A percentile compares a stretch with the other conserved stretches of the same genome.
These are phyloP conservation scores for Astropecten irregularis DNA, from an alignment of 53 echinoderm and acorn worm species.

Conservation along the genomic window DNA sequence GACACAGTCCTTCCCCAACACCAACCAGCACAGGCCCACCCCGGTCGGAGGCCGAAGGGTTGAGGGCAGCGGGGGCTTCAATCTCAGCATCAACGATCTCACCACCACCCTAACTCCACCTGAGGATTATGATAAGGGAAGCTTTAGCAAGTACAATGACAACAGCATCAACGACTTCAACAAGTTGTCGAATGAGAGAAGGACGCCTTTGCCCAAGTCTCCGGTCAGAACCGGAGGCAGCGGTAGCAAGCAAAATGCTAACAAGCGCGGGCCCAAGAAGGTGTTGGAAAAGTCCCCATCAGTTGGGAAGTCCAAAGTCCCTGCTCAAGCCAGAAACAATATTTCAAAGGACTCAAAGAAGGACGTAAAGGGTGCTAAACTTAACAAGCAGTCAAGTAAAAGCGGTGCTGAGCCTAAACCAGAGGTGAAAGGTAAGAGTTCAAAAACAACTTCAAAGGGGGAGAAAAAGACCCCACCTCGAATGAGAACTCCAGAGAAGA, in stretches of 20 bases:
- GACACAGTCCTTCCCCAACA: constrained; percentile 30
- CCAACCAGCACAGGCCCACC: constrained; percentile 18
- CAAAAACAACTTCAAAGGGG: constrained; percentile 39
- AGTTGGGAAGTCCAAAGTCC: constrained; percentile 18
- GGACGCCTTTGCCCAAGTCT: constrained; percentile 41
- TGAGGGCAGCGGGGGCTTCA: constrained; percentile 29
- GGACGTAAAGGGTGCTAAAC: constrained; percentile 45
- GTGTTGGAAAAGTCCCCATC: constrained; percentile 13
- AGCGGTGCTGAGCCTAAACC: constrained; percentile 23
- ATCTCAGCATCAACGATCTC: constrained; percentile 21
- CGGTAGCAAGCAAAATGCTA: constrained; percentile 22
- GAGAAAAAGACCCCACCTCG: constrained; percentile 47
- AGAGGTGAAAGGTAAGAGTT: constrained; percentile 29
- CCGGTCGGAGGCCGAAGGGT: constrained; percentile 20
- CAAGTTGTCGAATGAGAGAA: constrained; percentile 20
- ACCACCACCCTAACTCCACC: constrained; percentile 20
- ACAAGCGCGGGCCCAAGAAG: constrained; percentile 34
- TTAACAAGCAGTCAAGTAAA: constrained; percentile 36
- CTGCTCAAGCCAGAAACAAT: constrained; percentile 19
- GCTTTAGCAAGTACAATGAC: constrained; percentile 45
- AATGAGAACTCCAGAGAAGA: constrained; percentile 28
- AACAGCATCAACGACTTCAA: constrained; percentile 47
- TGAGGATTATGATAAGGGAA: constrained; percentile 22
- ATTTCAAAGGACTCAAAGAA: constrained; percentile 9
- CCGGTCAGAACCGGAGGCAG: constrained; percentile 37